These are phyloP conservation scores for Trochalopteron elliotii DNA, from an alignment of 2,113 vertebrate genomes.

Conservation along the genomic window DNA sequence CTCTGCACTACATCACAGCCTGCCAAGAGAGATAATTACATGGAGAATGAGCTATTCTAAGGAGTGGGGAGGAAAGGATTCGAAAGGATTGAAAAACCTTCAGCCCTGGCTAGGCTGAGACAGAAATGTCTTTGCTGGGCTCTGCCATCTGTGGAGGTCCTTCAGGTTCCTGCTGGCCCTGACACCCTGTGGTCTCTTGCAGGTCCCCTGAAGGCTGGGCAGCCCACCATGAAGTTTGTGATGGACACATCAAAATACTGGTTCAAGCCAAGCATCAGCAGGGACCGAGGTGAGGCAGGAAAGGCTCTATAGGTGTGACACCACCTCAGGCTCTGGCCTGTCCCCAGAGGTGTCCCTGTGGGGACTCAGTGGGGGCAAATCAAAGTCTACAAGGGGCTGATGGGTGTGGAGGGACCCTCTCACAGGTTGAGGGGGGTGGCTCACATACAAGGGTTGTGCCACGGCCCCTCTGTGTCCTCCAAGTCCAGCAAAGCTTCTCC, in stretches of 20 bases:
- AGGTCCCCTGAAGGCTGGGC: constrained; percentile 68
- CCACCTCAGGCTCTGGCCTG: accelerated
- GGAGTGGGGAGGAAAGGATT: background rate
- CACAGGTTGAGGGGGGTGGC: background rate
- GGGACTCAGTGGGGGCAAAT: background rate
- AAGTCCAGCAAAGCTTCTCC: background rate
- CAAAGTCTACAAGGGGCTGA: accelerated
- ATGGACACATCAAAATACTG: constrained; percentile 91
- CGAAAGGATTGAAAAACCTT: background rate
- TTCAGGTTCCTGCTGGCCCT: background rate
- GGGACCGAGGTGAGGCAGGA: constrained; percentile 81
- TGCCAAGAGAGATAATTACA: constrained; percentile 12
- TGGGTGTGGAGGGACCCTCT: background rate
- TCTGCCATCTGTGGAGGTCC: background rate
- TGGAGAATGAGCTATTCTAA: background rate
- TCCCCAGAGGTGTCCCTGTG: too few relatives aligned
- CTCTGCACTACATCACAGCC: background rate
- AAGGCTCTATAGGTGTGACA: background rate
- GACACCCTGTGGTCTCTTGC: background rate
- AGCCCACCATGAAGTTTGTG: constrained; percentile 93
- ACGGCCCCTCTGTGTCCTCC: accelerated
- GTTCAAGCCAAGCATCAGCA: constrained; percentile 87
- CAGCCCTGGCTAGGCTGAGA: background rate
- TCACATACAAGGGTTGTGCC: background rate
- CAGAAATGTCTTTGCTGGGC: background rate